phyloP scores from a whole-genome alignment of 2,113 vertebrate species.

The Alces alces region DNA sequence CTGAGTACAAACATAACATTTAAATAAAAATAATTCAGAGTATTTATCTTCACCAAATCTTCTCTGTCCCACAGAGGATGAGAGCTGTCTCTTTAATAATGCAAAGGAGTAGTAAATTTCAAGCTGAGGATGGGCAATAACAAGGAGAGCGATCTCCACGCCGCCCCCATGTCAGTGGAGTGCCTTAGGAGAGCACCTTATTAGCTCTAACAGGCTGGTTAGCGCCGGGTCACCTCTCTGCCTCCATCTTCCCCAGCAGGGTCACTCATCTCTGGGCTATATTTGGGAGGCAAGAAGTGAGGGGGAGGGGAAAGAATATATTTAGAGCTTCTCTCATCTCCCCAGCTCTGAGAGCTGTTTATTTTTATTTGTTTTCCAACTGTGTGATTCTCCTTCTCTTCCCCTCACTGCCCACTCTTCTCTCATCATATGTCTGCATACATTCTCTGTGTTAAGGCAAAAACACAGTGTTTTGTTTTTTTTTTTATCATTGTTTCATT shows the following conservation, averaged over 20 bases:
- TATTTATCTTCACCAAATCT: conserved; percentile 79
- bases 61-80: conserved; percentile 74
- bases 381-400: neutral
- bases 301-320: conserved; percentile 69
- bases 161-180: conserved; percentile 83
- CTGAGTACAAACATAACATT: conserved; percentile 77
- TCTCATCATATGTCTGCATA: neutral
- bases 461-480: neutral
- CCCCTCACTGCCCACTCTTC: neutral
- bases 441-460: conserved; percentile 5
- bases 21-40: conserved; percentile 78
- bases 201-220: conserved; percentile 88
- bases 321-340: conserved; percentile 67
- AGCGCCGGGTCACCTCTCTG: conserved; percentile 85
- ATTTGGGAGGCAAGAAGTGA: conserved; percentile 76
- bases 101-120: conserved; percentile 83
- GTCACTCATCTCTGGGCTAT: conserved; percentile 80
- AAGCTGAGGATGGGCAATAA: conserved; percentile 84
- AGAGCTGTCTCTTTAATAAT: conserved; percentile 83
- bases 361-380: conserved; percentile 73
- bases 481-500: conserved; percentile 47
- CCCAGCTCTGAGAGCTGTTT: conserved; percentile 66
- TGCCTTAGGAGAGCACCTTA: conserved; percentile 87
- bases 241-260: conserved; percentile 79
- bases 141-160: conserved; percentile 80